These are phyloP conservation scores for Crenuchus spilurus DNA, from an alignment of 2,797 vertebrate species.

Conservation along the genomic window DNA sequence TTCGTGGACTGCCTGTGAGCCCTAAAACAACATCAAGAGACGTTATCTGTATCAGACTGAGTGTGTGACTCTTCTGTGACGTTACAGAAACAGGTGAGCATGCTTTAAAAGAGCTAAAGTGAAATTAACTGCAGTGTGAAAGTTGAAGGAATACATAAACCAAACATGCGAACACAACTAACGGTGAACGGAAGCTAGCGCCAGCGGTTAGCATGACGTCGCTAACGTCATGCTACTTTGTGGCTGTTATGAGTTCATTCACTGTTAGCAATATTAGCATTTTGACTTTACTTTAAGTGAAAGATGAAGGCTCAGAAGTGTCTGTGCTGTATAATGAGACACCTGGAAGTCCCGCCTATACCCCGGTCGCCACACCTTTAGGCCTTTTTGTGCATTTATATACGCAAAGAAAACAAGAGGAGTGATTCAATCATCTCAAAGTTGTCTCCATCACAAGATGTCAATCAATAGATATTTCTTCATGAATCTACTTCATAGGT, in stretches of 20 bases:
- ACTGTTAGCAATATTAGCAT: background rate
- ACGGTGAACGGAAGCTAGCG: background rate
- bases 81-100: constrained; percentile 23
- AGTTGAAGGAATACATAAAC: background rate
- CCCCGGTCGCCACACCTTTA: no score
- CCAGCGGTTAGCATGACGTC: background rate
- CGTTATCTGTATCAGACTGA: background rate
- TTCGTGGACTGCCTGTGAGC: constrained; percentile 84
- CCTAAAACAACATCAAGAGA: constrained; percentile 64
- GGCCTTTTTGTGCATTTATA: no score
- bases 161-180: background rate
- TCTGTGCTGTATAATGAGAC: no score
- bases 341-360: no score
- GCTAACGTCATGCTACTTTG: background rate
- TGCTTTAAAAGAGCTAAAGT: constrained; percentile 40
- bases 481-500: no score
- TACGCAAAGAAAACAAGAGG: no score
- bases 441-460: no score
- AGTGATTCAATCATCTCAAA: no score
- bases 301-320: no score
- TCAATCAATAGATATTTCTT: no score
- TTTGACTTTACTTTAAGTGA: constrained; percentile 20
- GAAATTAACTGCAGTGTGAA: constrained; percentile 28
- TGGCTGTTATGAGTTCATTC: background rate
- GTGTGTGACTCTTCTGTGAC: background rate